Evolutionary conservation across 2,888 invertebrate species (phyloP).

Genomic region (Polylopha cassiicola): DNA sequence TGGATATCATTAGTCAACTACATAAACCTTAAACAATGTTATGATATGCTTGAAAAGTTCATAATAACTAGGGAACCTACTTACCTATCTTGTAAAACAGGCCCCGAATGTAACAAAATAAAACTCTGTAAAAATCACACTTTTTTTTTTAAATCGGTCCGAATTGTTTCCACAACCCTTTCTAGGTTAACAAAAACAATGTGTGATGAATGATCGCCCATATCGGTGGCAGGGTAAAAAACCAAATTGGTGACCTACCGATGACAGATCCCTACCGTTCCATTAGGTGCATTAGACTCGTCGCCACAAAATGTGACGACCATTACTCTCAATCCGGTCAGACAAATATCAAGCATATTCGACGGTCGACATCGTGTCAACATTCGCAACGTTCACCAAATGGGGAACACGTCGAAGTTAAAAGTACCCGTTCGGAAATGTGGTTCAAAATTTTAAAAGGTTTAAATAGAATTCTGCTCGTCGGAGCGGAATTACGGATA

Average conservation of each 20-base stretch:
- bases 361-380: slow-evolving; percentile 24
- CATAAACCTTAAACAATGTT: too few relatives aligned
- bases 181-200: neutral
- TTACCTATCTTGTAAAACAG: too few relatives aligned
- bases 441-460: neutral
- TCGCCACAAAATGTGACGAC: slow-evolving; percentile 32
- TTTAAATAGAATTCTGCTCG: neutral
- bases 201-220: slow-evolving; percentile 17
- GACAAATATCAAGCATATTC: slow-evolving; percentile 35
- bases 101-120: too few relatives aligned
- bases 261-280: slow-evolving; percentile 32
- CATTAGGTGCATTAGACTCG: slow-evolving; percentile 34
- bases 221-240: slow-evolving; percentile 27
- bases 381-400: slow-evolving; percentile 8
- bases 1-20: too few relatives aligned
- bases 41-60: too few relatives aligned
- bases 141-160: too few relatives aligned
- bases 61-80: too few relatives aligned
- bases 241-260: slow-evolving; percentile 20
- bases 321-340: slow-evolving; percentile 37
- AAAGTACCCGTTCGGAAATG: too few relatives aligned
- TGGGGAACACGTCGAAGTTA: slow-evolving; percentile 4
- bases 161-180: too few relatives aligned
- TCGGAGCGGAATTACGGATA: neutral
- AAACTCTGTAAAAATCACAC: too few relatives aligned